Evolutionary conservation across 2,888 invertebrate species (phyloP).

Genomic region (Eupithecia dodoneata): DNA sequence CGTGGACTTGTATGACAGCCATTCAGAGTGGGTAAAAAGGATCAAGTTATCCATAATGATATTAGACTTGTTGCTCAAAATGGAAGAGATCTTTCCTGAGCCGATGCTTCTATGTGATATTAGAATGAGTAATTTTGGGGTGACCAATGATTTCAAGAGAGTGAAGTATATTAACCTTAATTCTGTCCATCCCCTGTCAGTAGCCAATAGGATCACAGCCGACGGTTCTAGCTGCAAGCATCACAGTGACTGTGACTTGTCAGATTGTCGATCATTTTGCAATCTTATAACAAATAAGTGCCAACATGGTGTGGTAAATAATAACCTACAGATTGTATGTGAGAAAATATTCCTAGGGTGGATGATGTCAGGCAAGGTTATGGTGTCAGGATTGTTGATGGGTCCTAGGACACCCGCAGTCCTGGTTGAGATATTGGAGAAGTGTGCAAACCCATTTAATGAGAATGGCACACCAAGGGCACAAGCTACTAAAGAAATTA

Average conservation of each 20-base stretch:
- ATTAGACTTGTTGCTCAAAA: constrained; percentile 83
- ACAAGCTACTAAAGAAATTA: constrained; percentile 74
- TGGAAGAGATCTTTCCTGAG: constrained; percentile 84
- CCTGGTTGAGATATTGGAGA: constrained; percentile 82
- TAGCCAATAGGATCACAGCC: constrained; percentile 76
- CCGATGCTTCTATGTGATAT: constrained; percentile 88
- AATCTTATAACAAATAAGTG: constrained; percentile 80
- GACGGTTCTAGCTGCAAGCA: constrained; percentile 77
- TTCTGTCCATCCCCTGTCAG: constrained; percentile 83
- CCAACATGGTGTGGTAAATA: constrained; percentile 82
- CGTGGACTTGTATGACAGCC: constrained; percentile 78
- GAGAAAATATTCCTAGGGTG: constrained; percentile 87
- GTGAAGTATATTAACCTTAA: constrained; percentile 87
- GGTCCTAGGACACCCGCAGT: constrained; percentile 84
- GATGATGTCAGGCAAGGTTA: constrained; percentile 84
- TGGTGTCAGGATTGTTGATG: constrained; percentile 85
- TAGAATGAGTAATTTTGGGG: constrained; percentile 87
- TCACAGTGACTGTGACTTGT: constrained; percentile 87
- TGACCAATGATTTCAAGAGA: constrained; percentile 76
- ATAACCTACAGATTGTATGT: constrained; percentile 87
- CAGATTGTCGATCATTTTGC: constrained; percentile 87
- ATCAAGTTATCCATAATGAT: constrained; percentile 84
- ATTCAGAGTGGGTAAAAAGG: constrained; percentile 83
- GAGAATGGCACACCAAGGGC: constrained; percentile 75
- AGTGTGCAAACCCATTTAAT: constrained; percentile 83